Conservation (phyloP, 2,888 invertebrate genomes). For the Drosophila limbata region DNA sequence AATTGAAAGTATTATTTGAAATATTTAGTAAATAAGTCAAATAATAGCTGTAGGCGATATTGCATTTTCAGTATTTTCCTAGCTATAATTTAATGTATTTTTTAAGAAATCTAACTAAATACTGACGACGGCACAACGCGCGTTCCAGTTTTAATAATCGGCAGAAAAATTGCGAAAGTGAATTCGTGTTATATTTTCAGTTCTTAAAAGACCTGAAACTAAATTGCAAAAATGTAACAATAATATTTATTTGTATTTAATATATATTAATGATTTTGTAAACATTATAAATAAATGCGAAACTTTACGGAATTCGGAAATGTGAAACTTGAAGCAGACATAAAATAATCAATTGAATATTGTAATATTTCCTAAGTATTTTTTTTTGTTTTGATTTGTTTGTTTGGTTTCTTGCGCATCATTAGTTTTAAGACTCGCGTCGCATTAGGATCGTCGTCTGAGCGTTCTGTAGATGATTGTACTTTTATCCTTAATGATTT, state of each 20-base stretch:
- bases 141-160: constrained; percentile 13
- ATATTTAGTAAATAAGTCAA: constrained; percentile 15
- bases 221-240: background rate
- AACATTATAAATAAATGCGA: background rate
- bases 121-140: constrained; percentile 62
- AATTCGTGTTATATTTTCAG: constrained; percentile 3
- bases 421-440: constrained; percentile 42
- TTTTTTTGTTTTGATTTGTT: background rate
- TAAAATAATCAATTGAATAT: constrained; percentile 3
- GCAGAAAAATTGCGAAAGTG: background rate
- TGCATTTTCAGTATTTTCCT: constrained; percentile 7
- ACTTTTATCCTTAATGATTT: constrained; percentile 39
- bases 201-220: background rate
- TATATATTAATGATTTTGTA: background rate
- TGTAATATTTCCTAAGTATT: constrained; percentile 22
- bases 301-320: background rate
- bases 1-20: constrained; percentile 13
- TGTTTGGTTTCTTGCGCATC: background rate
- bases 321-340: constrained; percentile 7
- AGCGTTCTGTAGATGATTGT: constrained; percentile 69
- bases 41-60: constrained; percentile 9
- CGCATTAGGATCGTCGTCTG: constrained; percentile 28
- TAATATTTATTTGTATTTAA: background rate
- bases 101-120: constrained; percentile 13
- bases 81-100: constrained; percentile 4